Conservation (phyloP, 1,140 invertebrate species). For the Ceratitis capitata region DNA sequence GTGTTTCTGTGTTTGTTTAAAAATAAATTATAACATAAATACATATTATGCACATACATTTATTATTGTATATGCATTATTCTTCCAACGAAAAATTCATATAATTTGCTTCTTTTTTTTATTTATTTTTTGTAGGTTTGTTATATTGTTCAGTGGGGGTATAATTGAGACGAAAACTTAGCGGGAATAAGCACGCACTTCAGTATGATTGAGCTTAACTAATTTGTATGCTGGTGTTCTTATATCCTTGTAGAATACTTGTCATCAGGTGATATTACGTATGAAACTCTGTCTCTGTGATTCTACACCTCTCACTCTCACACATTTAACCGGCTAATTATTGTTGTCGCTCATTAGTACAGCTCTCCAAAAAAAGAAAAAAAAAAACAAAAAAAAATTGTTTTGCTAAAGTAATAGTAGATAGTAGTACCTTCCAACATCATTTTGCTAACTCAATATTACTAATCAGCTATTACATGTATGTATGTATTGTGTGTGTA, state of each 20-base stretch:
- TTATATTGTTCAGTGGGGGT: neutral
- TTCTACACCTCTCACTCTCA: too few relatives aligned
- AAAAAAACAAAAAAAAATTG: too few relatives aligned
- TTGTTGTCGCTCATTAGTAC: neutral
- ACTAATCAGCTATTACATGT: neutral
- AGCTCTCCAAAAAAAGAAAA: too few relatives aligned
- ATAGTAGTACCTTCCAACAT: neutral
- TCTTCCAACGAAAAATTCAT: neutral
- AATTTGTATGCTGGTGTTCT: too few relatives aligned
- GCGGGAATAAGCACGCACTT: too few relatives aligned
- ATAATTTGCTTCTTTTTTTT: neutral
- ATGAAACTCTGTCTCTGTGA: too few relatives aligned
- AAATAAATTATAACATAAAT: slow-evolving; percentile 28
- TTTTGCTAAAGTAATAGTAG: neutral
- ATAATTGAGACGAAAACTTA: neutral
- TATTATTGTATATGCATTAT: neutral
- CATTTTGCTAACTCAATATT: slow-evolving; percentile 33
- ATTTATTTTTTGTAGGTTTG: neutral
- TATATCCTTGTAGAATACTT: too few relatives aligned
- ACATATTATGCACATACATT: slow-evolving; percentile 1
- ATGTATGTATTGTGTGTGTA: slow-evolving; percentile 32
- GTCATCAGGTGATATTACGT: too few relatives aligned
- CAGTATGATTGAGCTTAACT: too few relatives aligned
- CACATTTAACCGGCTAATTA: too few relatives aligned
- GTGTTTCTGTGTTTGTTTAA: neutral